Percentiles rank a stretch among this genome's conserved stretches.
These are phyloP conservation scores for Zapornia atra DNA, from an alignment of 2,113 vertebrate species.

Conservation along the genomic window DNA sequence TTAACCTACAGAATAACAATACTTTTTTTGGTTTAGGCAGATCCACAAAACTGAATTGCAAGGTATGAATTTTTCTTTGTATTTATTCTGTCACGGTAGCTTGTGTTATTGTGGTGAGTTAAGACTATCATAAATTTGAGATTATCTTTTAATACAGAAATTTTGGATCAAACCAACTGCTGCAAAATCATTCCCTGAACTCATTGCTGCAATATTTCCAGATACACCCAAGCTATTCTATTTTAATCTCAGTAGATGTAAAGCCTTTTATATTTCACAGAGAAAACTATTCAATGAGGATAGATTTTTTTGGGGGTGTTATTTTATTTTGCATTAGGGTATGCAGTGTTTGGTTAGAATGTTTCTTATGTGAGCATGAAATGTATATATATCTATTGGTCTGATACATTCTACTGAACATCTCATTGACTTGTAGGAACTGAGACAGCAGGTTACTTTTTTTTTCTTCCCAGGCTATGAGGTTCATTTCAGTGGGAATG, in stretches of 20 bases:
- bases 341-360: neutral
- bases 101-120: neutral
- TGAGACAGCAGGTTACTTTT: neutral
- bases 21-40: neutral
- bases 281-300: neutral
- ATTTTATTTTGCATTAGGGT: neutral
- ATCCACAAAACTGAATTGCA: neutral
- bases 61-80: neutral
- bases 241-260: neutral
- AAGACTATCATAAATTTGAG: neutral
- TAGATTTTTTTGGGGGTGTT: neutral
- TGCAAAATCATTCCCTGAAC: neutral
- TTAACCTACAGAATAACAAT: neutral
- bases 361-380: neutral
- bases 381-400: neutral
- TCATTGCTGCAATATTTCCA: neutral
- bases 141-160: neutral
- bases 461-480: neutral
- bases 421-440: neutral
- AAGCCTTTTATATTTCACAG: neutral
- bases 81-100: neutral
- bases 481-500: neutral
- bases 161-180: neutral
- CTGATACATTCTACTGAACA: accelerated
- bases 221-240: neutral